Percentiles rank a stretch among this genome's conserved stretches.
phyloP scores from a whole-genome alignment of 2,888 invertebrate species.

The Ichneumon xanthorius region DNA sequence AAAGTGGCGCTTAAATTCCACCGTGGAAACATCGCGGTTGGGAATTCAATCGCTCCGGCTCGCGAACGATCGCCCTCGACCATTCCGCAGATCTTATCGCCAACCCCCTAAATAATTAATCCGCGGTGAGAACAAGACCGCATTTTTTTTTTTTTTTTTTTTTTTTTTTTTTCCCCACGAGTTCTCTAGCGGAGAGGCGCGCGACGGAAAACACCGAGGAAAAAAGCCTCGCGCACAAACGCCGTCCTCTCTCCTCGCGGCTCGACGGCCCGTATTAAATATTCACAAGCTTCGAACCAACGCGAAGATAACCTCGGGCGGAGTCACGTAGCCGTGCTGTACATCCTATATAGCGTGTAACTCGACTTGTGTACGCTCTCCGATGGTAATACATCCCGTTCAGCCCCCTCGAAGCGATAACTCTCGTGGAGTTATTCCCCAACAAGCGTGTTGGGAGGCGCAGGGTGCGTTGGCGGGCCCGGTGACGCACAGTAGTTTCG shows the following conservation, averaged over 20 bases:
- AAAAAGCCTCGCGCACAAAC: constrained; percentile 10
- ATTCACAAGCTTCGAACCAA: constrained; percentile 64
- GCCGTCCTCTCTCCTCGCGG: constrained; percentile 32
- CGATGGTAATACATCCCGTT: not conserved
- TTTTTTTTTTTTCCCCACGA: no score
- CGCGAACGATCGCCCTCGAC: no score
- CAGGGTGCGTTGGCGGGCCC: not conserved
- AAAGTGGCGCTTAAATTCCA: no score
- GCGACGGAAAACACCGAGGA: constrained; percentile 33
- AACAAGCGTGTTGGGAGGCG: not conserved
- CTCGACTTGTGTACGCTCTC: not conserved
- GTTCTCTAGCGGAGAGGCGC: no score
- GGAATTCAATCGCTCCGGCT: no score
- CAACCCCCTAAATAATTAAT: no score
- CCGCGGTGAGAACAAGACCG: no score
- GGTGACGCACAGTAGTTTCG: constrained; percentile 36
- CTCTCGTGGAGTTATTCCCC: not conserved
- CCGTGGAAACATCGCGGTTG: no score
- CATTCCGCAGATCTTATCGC: no score
- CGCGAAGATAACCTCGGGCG: constrained; percentile 20
- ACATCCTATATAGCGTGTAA: not conserved
- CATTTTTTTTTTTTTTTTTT: no score
- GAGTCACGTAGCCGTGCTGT: constrained; percentile 19
- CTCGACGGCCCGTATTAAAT: constrained; percentile 60
- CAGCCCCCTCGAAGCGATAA: not conserved